Base-by-base conservation (phyloP, 2,113 vertebrate genomes). In the Hippocampus guttulatus region DNA sequence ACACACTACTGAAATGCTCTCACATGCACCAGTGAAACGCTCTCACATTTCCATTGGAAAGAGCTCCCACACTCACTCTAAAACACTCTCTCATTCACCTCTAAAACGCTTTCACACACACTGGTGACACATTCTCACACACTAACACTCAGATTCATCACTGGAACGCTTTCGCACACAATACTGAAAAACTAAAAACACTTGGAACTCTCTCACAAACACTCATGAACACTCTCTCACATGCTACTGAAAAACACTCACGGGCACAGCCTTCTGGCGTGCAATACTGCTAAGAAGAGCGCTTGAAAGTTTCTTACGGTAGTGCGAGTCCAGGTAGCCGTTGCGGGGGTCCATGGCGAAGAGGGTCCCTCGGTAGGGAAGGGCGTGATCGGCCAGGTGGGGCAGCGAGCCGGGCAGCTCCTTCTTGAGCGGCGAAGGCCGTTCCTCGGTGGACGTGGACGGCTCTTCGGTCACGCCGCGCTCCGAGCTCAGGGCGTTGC, bases 311-410 rank as follows among this genome's bases (percentile, higher is more conserved):
- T 33, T 38, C 96, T 96, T 91, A 99, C 97, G 86, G 69, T 99
- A 98, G 81, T 98, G 95, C 52, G 94, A 91, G 64, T 99, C 97
- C 85, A 99, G 91, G 88, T 98, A 98, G 70, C 96, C 95, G 0
- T 97, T 97, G 43, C 95, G 93, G 60, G 96, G 96, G 83, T 98
- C 96, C 95, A 98, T 97, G 30, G 96, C 87, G 69, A 99, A 98
- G 69, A 98, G 91, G 0, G 96, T 94, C 72, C 96, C 95, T 0
- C 96, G 91, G 81, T 98, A 99, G 0, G 96, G 96, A 68, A 98
- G 87, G 0, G 95, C 93, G 84, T 95, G 95, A 72, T 99, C 96
- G 0, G 92, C 81, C 88, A 99, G 91, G 81, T 98, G 95, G 1
- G 95, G 93, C 69, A 98, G 89, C 82, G 96, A 95, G 77, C 94